Percentiles rank a stretch among this genome's conserved stretches.
These are phyloP conservation scores for Perithous albicinctus DNA, from an alignment of 2,888 invertebrate species.

Conservation along the genomic window DNA sequence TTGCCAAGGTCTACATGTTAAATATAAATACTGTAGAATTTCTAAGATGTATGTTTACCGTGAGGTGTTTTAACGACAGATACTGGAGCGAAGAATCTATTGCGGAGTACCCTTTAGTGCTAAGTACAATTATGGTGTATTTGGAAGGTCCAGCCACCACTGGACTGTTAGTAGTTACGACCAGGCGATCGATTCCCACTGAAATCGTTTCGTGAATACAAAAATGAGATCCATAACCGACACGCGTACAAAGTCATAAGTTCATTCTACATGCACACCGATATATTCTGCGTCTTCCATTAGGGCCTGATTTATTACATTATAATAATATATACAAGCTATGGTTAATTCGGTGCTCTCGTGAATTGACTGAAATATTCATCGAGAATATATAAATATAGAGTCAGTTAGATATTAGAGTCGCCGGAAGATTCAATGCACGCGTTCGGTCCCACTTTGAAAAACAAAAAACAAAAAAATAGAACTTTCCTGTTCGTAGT, in stretches of 20 bases:
- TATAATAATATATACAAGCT: conserved; percentile 34
- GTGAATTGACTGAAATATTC: conserved; percentile 26
- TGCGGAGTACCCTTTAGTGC: background rate
- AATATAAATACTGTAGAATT: no score
- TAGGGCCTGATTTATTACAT: conserved; percentile 23
- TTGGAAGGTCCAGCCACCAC: background rate
- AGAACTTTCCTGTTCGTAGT: conserved; percentile 10
- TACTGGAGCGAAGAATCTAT: background rate
- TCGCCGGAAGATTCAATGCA: conserved; percentile 9
- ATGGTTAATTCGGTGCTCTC: conserved; percentile 21
- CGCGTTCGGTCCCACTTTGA: background rate
- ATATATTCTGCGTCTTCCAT: conserved; percentile 27
- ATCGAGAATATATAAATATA: conserved; percentile 25
- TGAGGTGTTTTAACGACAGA: background rate
- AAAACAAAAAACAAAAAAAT: no score
- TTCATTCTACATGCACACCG: conserved; percentile 21
- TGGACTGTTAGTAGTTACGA: background rate
- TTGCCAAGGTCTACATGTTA: no score
- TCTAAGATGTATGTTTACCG: background rate
- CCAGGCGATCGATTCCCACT: conserved; percentile 6
- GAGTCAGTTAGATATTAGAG: conserved; percentile 10
- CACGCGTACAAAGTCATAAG: conserved; percentile 20
- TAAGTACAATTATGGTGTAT: background rate
- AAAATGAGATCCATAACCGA: conserved; percentile 43
- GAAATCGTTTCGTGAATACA: conserved; percentile 18